Evolutionary conservation across 2,888 invertebrate genomes (phyloP).

Genomic region (Beris morrisii): DNA sequence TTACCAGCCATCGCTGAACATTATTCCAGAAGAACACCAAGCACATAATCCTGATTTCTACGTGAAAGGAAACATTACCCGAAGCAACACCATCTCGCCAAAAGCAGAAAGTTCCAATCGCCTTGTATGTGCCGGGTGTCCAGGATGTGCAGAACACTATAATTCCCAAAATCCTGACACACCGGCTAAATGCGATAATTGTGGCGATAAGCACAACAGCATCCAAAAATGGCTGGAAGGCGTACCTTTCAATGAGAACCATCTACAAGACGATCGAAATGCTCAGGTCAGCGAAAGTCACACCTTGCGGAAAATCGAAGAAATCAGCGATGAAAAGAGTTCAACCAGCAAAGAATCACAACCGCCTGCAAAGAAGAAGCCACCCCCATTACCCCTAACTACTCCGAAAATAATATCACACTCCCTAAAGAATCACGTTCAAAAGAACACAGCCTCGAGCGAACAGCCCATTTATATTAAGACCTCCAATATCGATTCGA

Average conservation of each 20-base stretch:
- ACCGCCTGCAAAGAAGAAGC: constrained; percentile 32
- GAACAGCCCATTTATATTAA: constrained; percentile 14
- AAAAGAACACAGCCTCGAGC: constrained; percentile 27
- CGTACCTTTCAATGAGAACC: constrained; percentile 59
- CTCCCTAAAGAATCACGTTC: constrained; percentile 36
- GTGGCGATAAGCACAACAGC: constrained; percentile 73
- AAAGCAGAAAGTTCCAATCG: constrained; percentile 54
- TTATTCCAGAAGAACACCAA: constrained; percentile 77
- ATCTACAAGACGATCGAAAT: not conserved
- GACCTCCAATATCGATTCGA: constrained; percentile 38
- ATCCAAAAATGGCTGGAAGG: constrained; percentile 77
- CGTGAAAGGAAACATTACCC: constrained; percentile 34
- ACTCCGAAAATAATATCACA: constrained; percentile 42
- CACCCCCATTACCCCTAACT: constrained; percentile 46
- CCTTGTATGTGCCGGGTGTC: constrained; percentile 61
- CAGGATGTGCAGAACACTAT: constrained; percentile 60
- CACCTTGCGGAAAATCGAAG: constrained; percentile 50
- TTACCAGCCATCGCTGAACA: constrained; percentile 74
- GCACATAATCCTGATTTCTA: constrained; percentile 59
- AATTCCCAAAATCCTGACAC: constrained; percentile 32
- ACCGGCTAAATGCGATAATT: constrained; percentile 50
- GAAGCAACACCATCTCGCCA: not conserved
- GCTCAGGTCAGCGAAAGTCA: constrained; percentile 12
- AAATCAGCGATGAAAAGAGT: constrained; percentile 20
- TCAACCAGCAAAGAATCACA: not conserved